phyloP scores from a whole-genome alignment of 2,888 invertebrate species.

The Agelastica alni region DNA sequence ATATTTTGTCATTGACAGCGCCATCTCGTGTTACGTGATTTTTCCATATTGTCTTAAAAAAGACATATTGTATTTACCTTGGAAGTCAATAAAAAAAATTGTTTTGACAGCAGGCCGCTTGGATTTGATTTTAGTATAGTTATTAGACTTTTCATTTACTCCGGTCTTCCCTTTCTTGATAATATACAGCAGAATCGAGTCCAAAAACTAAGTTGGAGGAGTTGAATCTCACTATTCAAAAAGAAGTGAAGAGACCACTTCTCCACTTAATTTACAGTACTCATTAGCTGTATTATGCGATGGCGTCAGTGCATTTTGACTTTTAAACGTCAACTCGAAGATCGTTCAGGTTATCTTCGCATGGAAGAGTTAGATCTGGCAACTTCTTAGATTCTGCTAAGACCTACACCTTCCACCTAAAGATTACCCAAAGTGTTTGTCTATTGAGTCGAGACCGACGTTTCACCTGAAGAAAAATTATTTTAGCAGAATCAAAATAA shows the following conservation, averaged over 20 bases:
- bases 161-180: no score
- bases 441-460: no score
- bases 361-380: conserved; percentile 53
- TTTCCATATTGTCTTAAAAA: no score
- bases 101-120: no score
- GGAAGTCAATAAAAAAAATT: no score
- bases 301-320: no score
- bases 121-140: no score
- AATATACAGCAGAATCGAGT: conserved; percentile 32
- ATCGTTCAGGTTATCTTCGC: conserved; percentile 36
- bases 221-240: conserved; percentile 56
- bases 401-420: conserved; percentile 49
- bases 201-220: conserved; percentile 54
- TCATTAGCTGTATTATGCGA: conserved; percentile 29
- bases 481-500: no score
- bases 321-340: neutral
- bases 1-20: no score
- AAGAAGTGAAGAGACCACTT: conserved; percentile 56
- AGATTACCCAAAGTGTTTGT: conserved; percentile 26
- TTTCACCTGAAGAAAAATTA: neutral
- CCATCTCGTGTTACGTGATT: no score
- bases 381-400: conserved; percentile 39
- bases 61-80: no score
- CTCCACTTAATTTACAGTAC: conserved; percentile 53
- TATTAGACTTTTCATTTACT: no score